phyloP scores from a whole-genome alignment of 1,140 invertebrate species.

The Plectrocnemia conspersa region DNA sequence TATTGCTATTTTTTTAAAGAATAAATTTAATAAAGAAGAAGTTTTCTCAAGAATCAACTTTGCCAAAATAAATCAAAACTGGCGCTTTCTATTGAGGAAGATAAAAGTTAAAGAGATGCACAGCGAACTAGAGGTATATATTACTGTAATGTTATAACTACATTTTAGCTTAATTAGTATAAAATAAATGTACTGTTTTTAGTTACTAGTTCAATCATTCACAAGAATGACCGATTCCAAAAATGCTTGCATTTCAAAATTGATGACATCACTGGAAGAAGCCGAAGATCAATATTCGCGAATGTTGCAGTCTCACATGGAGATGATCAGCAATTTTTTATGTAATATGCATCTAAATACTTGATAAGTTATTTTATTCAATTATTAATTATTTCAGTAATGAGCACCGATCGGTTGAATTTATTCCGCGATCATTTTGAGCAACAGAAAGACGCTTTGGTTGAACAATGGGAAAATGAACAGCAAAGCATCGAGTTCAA shows the following conservation, averaged over 20 bases:
- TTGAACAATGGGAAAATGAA: conserved; percentile 49
- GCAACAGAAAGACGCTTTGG: conserved; percentile 48
- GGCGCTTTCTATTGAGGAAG: conserved; percentile 68
- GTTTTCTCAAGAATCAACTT: conserved; percentile 69
- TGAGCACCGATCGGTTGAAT: conserved; percentile 48
- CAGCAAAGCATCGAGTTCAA: conserved; percentile 41
- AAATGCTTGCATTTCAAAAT: conserved; percentile 57
- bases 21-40: conserved; percentile 75
- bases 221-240: conserved; percentile 59
- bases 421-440: conserved; percentile 54
- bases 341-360: conserved; percentile 43
- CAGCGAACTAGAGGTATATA: conserved; percentile 56
- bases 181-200: conserved; percentile 31
- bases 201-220: conserved; percentile 50
- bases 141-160: not conserved
- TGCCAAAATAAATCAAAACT: conserved; percentile 79
- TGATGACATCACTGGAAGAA: conserved; percentile 61
- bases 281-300: conserved; percentile 65
- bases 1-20: conserved; percentile 52
- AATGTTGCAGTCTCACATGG: conserved; percentile 64
- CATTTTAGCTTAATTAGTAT: not conserved
- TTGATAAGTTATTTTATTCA: conserved; percentile 16
- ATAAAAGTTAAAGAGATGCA: conserved; percentile 70
- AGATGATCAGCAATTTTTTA: conserved; percentile 62
- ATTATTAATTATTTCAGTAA: conserved; percentile 39